Evolutionary conservation across 2,888 invertebrate species (phyloP).

Genomic region (Oligia fasciuncula): DNA sequence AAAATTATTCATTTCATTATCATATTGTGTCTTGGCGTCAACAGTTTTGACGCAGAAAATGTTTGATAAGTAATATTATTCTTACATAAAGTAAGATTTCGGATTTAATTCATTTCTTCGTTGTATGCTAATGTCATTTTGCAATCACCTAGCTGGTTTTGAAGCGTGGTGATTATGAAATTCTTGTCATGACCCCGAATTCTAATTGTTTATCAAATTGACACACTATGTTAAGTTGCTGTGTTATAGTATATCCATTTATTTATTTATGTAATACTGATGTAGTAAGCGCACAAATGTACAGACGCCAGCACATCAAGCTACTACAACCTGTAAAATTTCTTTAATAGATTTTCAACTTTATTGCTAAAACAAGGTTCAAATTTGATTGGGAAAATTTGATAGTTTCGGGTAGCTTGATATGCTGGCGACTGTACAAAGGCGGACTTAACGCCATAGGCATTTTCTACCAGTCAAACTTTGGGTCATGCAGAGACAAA

Average conservation of each 20-base stretch:
- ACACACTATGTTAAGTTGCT: not conserved
- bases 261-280: too few relatives aligned
- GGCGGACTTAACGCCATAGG: too few relatives aligned
- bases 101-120: not conserved
- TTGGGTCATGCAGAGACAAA: too few relatives aligned
- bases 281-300: not conserved
- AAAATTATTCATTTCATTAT: conserved; percentile 11
- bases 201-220: not conserved
- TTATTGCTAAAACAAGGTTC: too few relatives aligned
- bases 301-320: too few relatives aligned
- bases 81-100: not conserved
- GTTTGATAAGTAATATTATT: not conserved
- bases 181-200: not conserved
- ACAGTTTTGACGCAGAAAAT: not conserved
- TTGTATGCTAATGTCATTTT: not conserved
- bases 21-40: not conserved
- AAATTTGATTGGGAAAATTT: too few relatives aligned
- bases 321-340: too few relatives aligned
- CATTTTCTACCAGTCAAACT: too few relatives aligned
- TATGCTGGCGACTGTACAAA: too few relatives aligned
- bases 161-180: too few relatives aligned
- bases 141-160: not conserved
- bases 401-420: too few relatives aligned
- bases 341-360: too few relatives aligned
- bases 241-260: not conserved